Percentiles rank a stretch among this genome's conserved stretches.
Conservation (phyloP, 2,888 invertebrate species). For the Arenicola marina region DNA sequence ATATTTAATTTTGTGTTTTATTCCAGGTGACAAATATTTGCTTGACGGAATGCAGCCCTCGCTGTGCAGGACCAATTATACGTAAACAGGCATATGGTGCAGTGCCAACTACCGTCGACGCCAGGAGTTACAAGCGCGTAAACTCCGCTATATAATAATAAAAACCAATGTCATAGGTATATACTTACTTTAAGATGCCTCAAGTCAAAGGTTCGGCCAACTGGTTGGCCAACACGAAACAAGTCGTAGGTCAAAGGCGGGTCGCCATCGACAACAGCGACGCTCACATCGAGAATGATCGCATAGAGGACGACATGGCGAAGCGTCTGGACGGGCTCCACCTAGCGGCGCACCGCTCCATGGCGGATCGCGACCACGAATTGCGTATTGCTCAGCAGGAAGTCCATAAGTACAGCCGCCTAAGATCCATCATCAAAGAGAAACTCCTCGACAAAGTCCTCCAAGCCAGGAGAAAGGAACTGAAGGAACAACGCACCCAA, state of each 20-base stretch:
- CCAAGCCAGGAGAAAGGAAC: not conserved
- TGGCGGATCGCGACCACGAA: not conserved
- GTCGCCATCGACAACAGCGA: conserved; percentile 7
- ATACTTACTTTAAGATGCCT: conserved; percentile 8
- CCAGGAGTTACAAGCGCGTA: no score
- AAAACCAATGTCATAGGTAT: no score
- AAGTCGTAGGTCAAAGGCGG: not conserved
- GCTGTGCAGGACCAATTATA: no score
- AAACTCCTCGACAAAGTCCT: not conserved
- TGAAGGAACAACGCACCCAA: not conserved
- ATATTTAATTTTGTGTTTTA: no score
- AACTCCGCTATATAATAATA: no score
- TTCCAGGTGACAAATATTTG: no score
- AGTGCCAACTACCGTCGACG: no score
- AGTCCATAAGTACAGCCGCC: not conserved
- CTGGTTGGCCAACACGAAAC: not conserved
- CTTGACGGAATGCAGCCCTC: no score
- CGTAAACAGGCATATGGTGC: no score
- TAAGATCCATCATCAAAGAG: not conserved
- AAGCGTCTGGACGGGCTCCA: not conserved
- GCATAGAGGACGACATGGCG: not conserved
- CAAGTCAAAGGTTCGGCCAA: conserved; percentile 6
- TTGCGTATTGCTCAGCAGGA: not conserved
- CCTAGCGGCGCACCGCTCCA: not conserved
- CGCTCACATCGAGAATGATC: conserved; percentile 4